Base-by-base conservation (phyloP, 1,140 invertebrate genomes). In the Chrysoperla carnea region DNA sequence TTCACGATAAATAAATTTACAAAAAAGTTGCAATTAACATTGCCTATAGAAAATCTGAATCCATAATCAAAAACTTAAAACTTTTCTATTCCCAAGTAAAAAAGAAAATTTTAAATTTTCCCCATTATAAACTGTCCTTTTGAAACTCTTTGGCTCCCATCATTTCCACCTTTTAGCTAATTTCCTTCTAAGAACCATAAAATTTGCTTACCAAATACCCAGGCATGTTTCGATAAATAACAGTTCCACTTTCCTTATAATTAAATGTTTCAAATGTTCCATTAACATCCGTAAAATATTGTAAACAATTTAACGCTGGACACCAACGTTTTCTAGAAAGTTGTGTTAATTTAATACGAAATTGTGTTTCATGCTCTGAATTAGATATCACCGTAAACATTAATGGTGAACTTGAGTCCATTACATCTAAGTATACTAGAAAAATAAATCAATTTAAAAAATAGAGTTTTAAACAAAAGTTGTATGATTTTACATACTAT, bases 371-470 rank as follows among this genome's bases (percentile, higher is more conserved):
- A 42, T 66, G 53, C 35, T 65, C 55, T 41, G 64, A 61, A 9
- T 63, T 69, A 1, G 76, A 74, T 43, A 80, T 68, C 1, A 84
- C 62, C 5, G 72, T 70, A 1, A 85, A 48, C 52, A 71, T 69
- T 8, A 83, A 60, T 28, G 78, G 79, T 1, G 72, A 76, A 2
- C 54, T 52, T 1, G 67, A 54, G 13, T 69, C 62, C 1, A 68
- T 70, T 6, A 83, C 76, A 55, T 84, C 77, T 4, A 84, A 59
- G 49, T 81, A 83, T 17, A 83, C 81, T 84, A 57, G 46, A 71
- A 70, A 47, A 50, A 44, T 42, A 29, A 36, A 47, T 31, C 45
- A 41, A 15, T 14, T 15, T 17, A 35, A 3, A 12, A 11, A 17
- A 43, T 5, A 37, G 36, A 6, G 9, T 17, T 23, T 9, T 35